Evolutionary conservation across 1,140 invertebrate genomes (phyloP).

Genomic region (Aporrectodea caliginosa): DNA sequence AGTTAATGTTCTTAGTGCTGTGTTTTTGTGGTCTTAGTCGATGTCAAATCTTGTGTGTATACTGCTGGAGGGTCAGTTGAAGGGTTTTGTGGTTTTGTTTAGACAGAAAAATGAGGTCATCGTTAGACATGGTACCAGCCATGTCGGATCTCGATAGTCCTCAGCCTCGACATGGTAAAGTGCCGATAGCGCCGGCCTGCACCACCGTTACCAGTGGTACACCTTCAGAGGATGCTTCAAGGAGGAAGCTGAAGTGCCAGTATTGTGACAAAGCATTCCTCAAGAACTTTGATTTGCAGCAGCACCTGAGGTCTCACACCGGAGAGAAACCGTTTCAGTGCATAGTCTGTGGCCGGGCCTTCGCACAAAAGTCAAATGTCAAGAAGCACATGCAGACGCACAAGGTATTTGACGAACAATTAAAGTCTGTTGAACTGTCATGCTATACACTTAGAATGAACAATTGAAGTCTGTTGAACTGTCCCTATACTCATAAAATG

Average conservation of each 20-base stretch:
- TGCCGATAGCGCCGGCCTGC: neutral
- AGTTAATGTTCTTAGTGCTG: too few species aligned
- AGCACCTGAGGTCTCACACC: constrained; percentile 68
- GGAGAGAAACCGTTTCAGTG: constrained; percentile 62
- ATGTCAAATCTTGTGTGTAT: too few species aligned
- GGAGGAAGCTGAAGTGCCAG: constrained; percentile 47
- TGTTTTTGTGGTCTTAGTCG: too few species aligned
- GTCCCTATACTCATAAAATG: too few species aligned
- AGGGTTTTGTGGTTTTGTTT: too few species aligned
- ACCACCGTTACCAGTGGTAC: neutral
- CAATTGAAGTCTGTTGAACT: neutral
- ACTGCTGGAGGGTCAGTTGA: too few species aligned
- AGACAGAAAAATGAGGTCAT: neutral
- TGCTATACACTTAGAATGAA: neutral
- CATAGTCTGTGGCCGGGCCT: constrained; percentile 59
- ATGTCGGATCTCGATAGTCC: neutral
- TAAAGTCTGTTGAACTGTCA: neutral
- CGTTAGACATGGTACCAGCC: neutral
- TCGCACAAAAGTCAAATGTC: constrained; percentile 89
- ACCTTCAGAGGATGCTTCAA: constrained; percentile 6
- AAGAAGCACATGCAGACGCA: constrained; percentile 97
- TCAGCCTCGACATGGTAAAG: neutral
- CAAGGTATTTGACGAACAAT: constrained; percentile 50
- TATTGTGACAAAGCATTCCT: constrained; percentile 55
- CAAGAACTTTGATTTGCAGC: constrained; percentile 68